Evolutionary conservation across 2,113 vertebrate species (phyloP).

Genomic region (Atractosteus spatula): DNA sequence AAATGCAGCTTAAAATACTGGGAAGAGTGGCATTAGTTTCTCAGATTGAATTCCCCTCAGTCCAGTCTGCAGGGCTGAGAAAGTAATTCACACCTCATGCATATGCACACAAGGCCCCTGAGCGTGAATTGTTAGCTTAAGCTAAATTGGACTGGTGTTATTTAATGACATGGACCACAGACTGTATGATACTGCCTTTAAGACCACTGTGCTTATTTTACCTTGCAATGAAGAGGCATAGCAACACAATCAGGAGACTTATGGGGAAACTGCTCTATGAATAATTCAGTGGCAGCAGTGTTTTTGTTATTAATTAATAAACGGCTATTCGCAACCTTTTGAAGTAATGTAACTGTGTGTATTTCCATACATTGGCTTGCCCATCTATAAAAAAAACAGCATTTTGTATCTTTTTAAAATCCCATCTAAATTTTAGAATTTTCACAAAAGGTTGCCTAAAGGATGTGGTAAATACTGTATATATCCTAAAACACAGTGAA

Average conservation of each 20-base stretch:
- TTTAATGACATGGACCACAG: slow-evolving; percentile 28
- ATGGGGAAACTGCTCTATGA: slow-evolving; percentile 35
- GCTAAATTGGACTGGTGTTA: slow-evolving; percentile 3
- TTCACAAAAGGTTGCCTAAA: too few relatives aligned
- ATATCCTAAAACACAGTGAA: too few relatives aligned
- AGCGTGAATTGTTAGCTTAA: neutral
- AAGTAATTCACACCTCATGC: slow-evolving; percentile 6
- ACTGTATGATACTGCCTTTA: slow-evolving; percentile 7
- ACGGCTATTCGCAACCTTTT: neutral
- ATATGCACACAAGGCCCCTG: neutral
- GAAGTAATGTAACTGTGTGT: too few relatives aligned
- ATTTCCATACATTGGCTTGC: too few relatives aligned
- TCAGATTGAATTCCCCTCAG: neutral
- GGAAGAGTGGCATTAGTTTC: too few relatives aligned
- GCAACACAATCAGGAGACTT: too few relatives aligned
- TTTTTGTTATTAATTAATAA: slow-evolving; percentile 37
- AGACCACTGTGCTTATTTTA: slow-evolving; percentile 23
- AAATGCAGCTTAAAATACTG: too few relatives aligned
- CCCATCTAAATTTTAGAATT: too few relatives aligned
- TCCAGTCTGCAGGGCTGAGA: neutral
- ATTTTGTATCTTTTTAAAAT: too few relatives aligned
- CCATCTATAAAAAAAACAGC: too few relatives aligned
- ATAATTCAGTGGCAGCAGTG: slow-evolving; percentile 41
- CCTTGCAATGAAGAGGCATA: too few relatives aligned
- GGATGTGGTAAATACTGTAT: too few relatives aligned